Conservation (phyloP, 2,113 vertebrate species). For the Ranitomeya imitator region DNA sequence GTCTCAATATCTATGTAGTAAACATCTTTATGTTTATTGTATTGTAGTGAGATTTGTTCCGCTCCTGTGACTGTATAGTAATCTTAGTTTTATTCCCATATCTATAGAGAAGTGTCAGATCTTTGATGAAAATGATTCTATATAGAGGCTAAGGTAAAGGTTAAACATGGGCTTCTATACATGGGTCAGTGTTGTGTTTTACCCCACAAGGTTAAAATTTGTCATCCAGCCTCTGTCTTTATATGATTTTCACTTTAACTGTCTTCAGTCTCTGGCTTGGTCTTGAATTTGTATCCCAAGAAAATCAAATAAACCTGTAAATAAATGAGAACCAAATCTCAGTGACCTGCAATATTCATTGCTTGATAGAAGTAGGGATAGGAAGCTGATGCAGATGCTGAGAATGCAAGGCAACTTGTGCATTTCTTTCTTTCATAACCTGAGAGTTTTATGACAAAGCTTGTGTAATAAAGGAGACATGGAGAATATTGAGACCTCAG, state of each 20-base stretch:
- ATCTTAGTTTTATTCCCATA: too few species aligned
- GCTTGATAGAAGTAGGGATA: neutral
- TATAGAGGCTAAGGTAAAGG: too few species aligned
- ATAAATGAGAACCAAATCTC: slow-evolving; percentile 7
- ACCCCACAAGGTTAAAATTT: too few species aligned
- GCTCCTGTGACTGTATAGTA: too few species aligned
- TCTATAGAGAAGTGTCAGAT: too few species aligned
- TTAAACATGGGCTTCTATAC: too few species aligned
- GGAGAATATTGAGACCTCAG: slow-evolving; percentile 63
- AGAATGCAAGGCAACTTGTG: neutral
- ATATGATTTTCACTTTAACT: neutral
- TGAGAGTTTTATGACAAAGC: slow-evolving; percentile 60
- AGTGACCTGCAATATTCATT: slow-evolving; percentile 21
- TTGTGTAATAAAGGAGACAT: slow-evolving; percentile 59
- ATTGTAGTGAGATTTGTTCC: too few species aligned
- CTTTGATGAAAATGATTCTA: too few species aligned
- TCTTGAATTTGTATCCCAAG: neutral
- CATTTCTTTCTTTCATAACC: slow-evolving; percentile 35
- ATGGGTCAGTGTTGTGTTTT: too few species aligned
- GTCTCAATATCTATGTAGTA: too few species aligned
- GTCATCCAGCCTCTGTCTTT: too few species aligned
- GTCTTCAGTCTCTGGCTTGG: neutral
- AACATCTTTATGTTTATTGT: too few species aligned
- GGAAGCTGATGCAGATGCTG: neutral
- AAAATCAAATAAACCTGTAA: slow-evolving; percentile 12